A percentile compares a stretch with the other conserved stretches of the same genome.
phyloP scores from a whole-genome alignment of 2,113 vertebrate genomes.

The Danio rerio region DNA sequence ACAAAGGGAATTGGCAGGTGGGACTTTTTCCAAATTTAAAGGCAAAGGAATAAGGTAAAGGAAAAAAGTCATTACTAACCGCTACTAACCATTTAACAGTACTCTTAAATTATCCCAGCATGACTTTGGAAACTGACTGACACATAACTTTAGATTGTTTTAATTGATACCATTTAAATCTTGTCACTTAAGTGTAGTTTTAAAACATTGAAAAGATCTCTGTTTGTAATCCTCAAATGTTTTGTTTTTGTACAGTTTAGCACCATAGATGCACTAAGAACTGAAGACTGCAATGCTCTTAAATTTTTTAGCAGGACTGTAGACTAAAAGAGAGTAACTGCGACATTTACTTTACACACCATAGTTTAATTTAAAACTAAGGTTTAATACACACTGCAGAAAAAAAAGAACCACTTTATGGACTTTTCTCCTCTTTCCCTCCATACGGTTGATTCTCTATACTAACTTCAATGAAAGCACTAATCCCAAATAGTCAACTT shows the following conservation, averaged over 20 bases:
- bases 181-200: neutral
- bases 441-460: too few species aligned
- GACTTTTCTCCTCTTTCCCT: too few species aligned
- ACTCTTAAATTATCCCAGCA: slow-evolving; percentile 41
- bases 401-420: neutral
- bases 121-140: neutral
- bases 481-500: too few species aligned
- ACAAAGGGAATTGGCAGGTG: slow-evolving; percentile 65
- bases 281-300: neutral
- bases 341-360: neutral
- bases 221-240: neutral
- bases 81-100: slow-evolving; percentile 45
- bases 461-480: too few species aligned
- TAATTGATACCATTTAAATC: neutral
- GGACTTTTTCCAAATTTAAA: slow-evolving; percentile 72
- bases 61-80: slow-evolving; percentile 63
- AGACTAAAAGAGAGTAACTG: neutral
- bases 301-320: neutral
- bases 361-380: too few species aligned
- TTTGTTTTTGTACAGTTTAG: too few species aligned
- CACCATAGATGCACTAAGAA: neutral
- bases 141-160: too few species aligned
- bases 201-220: neutral
- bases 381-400: neutral
- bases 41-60: slow-evolving; percentile 65